These are phyloP conservation scores for Acanthosepion lycidas DNA, from an alignment of 2,888 invertebrate species.

Conservation along the genomic window DNA sequence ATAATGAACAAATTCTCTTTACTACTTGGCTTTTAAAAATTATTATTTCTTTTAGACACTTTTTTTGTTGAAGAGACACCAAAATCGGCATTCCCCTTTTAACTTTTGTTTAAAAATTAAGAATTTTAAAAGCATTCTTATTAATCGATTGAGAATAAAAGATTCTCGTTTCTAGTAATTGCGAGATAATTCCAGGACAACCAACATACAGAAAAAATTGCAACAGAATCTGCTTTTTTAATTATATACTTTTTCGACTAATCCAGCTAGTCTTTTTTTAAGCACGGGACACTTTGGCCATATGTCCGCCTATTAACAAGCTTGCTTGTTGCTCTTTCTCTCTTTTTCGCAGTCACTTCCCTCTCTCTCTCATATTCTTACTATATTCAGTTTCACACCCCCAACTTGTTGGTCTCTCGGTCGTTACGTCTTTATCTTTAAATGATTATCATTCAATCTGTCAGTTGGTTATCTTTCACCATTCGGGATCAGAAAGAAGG, in stretches of 20 bases:
- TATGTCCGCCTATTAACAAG: background rate
- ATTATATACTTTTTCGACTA: background rate
- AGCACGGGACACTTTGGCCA: background rate
- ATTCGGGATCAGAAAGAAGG: background rate
- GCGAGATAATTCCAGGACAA: background rate
- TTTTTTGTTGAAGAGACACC: too few species aligned
- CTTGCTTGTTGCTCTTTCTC: background rate
- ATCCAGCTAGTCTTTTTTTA: conserved; percentile 24
- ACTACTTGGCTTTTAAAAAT: too few species aligned
- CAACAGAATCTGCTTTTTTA: too few species aligned
- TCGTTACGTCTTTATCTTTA: background rate
- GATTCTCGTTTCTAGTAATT: background rate
- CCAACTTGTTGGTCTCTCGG: conserved; percentile 33
- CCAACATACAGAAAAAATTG: background rate
- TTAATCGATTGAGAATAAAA: background rate
- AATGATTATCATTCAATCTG: background rate
- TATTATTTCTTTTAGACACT: too few species aligned
- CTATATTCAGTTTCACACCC: background rate
- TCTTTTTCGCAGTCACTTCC: background rate
- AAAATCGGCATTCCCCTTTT: too few species aligned
- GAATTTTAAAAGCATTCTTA: background rate
- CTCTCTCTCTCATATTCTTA: background rate
- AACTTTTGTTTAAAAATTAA: too few species aligned
- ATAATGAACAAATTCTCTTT: too few species aligned
- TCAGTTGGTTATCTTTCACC: background rate